Evolutionary conservation across 1,140 invertebrate species (phyloP), one percentile per base, ranked within the genome.

Genomic region (Belonocnema kinseyi): DNA sequence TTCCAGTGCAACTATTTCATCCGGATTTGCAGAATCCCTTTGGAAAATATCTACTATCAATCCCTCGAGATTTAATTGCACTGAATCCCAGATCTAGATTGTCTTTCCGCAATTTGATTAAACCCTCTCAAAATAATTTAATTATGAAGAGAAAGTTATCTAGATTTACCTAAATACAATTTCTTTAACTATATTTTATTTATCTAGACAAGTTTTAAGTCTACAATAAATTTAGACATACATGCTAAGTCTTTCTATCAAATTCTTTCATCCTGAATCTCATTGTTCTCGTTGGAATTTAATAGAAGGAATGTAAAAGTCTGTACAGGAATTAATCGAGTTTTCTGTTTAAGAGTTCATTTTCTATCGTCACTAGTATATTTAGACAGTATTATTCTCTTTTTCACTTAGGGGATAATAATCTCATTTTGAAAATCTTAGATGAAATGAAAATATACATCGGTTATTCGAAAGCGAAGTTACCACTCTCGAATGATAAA

Each of bases 271-370:
- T 61, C 19, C 40, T 61, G 26, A 61, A 33, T 61, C 19, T 21
- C 19, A 61, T 33, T 33, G 10, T 56, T 56, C 21, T 11, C 21
- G 17, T 21, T 56, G 26, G 14, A 61, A 26, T 61, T 58, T 33
- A 61, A 61, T 61, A 56, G 54, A 56, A 56, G 26, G 13, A 61
- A 33, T 33, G 26, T 12, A 58, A 58, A 58, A 66, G 33, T 66
- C 61, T 66, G 61, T 66, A 66, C 26, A 40, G 33, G 21, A 33
- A 33, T 61, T 73, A 61, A 61, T 46, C 53, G 56, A 56, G 72
- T 61, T 73, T 71, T 26, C 26, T 16, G 7, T 46, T 10, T 26
- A 26, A 46, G 10, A 46, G 40, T 46, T 76, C n/a, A 61, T 51
- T 72, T 72, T 51, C 50, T 56, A 73, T 58, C 13, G 2, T 73